Conservation (phyloP, 2,888 invertebrate genomes). For the Campaea margaritaria region DNA sequence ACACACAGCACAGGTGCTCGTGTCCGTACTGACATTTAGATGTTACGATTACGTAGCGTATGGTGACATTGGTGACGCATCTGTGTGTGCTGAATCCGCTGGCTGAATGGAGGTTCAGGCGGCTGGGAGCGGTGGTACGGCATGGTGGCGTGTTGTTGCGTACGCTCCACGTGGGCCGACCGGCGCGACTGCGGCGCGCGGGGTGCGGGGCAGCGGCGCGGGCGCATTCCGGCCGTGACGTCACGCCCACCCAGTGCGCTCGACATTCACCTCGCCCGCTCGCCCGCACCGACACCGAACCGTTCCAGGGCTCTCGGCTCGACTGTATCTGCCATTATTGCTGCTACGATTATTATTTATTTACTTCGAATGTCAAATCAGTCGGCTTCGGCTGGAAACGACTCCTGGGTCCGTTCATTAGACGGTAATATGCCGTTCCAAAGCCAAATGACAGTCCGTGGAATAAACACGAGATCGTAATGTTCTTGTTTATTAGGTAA, state of each 20-base stretch:
- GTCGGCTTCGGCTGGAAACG: slow-evolving; percentile 1
- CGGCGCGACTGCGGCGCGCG: slow-evolving; percentile 34
- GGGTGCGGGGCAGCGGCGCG: slow-evolving; percentile 59
- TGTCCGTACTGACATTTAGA: slow-evolving; percentile 14
- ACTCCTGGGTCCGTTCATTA: neutral
- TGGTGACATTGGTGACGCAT: slow-evolving; percentile 42
- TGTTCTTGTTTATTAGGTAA: neutral
- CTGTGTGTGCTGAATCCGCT: slow-evolving; percentile 57
- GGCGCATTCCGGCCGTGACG: slow-evolving; percentile 84
- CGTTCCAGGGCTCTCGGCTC: slow-evolving; percentile 50
- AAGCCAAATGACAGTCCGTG: neutral
- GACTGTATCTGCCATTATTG: slow-evolving; percentile 72
- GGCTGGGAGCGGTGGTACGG: slow-evolving; percentile 51
- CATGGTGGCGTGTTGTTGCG: slow-evolving; percentile 62
- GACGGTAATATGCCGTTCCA: neutral
- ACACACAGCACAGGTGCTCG: slow-evolving; percentile 20
- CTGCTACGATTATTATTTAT: slow-evolving; percentile 64
- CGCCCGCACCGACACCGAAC: slow-evolving; percentile 50
- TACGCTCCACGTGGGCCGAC: slow-evolving; percentile 74
- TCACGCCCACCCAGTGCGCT: slow-evolving; percentile 83
- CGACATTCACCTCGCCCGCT: slow-evolving; percentile 77
- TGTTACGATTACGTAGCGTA: slow-evolving; percentile 38
- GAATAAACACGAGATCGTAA: neutral
- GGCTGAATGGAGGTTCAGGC: slow-evolving; percentile 66
- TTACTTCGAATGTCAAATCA: slow-evolving; percentile 53